Evolutionary conservation across 2,888 invertebrate genomes (phyloP), one percentile per base, ranked within the genome.

Genomic region (Heliconius ethilla): DNA sequence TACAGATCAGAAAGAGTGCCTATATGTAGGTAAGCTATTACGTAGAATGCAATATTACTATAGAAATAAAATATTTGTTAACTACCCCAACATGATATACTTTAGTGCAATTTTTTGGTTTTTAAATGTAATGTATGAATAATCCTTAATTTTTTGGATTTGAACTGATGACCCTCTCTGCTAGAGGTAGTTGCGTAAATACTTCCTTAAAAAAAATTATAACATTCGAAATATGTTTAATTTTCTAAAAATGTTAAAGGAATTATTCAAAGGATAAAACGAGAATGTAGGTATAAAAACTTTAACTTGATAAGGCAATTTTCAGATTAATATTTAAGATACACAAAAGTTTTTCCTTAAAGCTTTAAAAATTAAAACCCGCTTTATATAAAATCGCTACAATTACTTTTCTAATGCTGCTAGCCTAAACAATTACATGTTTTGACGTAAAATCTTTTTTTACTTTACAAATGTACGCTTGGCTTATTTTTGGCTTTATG

Each of bases 331-430:
- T n/a, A 25, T 37, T n/a, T 40, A 67, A 67, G 15, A 67, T 67
- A 67, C 40, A 67, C 15, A 67, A 40, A 66, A n/a, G 40, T 25
- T 67, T 67, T 40, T 67, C 40, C 25, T 7, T 25, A 66, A 67
- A 67, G 40, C 40, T 40, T 67, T 25, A 67, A 67, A 67, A 40
- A 40, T 1, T 25, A n/a, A 25, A 33, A n/a, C 0, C 3, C 33
- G 3, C 22, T n/a, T 11, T 37, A 67, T 37, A 67, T 37, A 37
- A 67, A 37, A 37, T 11, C 67, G 22, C 22, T 22, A 33, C 10
- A 10, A 7, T 33, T 18, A 37, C 37, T 33, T 67, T 33, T 66
- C 33, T 33, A 65, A 9, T 7, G 18, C 29, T 18, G 29, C 0
- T 66, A 33, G 10, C n/a, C 15, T 3, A 33, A 29, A 65, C 29